Conservation (phyloP, 1,140 invertebrate genomes). For the Holotrichia oblita region DNA sequence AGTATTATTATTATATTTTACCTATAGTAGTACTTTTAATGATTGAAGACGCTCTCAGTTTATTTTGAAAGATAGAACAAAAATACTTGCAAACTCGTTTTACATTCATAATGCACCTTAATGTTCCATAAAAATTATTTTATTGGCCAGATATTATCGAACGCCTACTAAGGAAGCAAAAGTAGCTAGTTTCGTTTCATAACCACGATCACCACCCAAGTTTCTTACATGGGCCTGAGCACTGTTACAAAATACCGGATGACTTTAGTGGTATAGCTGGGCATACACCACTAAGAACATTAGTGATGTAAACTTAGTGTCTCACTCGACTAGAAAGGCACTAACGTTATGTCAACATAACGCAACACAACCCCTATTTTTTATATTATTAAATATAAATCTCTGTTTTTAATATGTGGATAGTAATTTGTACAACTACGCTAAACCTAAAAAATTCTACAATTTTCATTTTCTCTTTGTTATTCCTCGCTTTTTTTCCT, state of each 20-base stretch:
- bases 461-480: conserved; percentile 32
- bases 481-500: background rate
- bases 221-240: conserved; percentile 44
- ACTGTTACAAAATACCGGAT: conserved; percentile 48
- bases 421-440: conserved; percentile 58
- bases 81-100: no score
- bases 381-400: conserved; percentile 59
- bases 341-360: conserved; percentile 59
- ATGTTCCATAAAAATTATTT: no score
- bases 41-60: no score
- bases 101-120: no score
- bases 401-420: conserved; percentile 58
- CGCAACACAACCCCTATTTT: conserved; percentile 61
- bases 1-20: no score
- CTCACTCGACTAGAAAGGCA: conserved; percentile 62
- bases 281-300: conserved; percentile 40
- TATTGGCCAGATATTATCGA: background rate
- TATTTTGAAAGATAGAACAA: no score
- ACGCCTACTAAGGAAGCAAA: background rate
- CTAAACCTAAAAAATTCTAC: conserved; percentile 43
- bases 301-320: conserved; percentile 53
- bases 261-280: conserved; percentile 44
- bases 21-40: no score
- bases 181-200: conserved; percentile 11
- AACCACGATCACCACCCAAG: background rate